Evolutionary conservation across 1,140 invertebrate species (phyloP).

Genomic region (Pantala flavescens): DNA sequence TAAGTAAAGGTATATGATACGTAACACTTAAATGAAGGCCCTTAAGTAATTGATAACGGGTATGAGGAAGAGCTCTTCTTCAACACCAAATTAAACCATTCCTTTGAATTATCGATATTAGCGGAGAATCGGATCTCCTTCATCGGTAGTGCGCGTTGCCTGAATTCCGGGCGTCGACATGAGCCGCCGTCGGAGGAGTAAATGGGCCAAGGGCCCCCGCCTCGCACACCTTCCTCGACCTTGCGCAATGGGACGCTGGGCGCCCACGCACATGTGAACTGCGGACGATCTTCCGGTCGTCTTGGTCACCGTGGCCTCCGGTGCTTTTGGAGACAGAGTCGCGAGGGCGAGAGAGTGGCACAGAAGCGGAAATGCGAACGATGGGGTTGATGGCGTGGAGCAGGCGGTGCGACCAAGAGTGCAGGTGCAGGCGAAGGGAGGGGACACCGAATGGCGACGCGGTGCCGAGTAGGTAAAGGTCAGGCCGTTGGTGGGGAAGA

Average conservation of each 20-base stretch:
- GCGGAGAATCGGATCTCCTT: too few relatives aligned
- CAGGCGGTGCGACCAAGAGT: too few relatives aligned
- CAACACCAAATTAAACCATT: too few relatives aligned
- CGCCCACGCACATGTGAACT: conserved; percentile 1
- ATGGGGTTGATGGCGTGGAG: too few relatives aligned
- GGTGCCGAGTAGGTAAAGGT: background rate
- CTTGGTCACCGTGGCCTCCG: background rate
- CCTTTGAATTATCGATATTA: too few relatives aligned
- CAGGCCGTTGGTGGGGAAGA: background rate
- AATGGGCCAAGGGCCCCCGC: background rate
- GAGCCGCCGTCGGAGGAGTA: background rate
- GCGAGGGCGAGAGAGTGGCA: background rate
- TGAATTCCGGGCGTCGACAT: background rate
- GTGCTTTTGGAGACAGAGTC: background rate
- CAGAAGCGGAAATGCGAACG: background rate
- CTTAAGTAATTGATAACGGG: too few relatives aligned
- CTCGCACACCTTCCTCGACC: background rate
- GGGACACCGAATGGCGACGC: background rate
- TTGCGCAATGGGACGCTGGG: background rate
- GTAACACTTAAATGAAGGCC: too few relatives aligned
- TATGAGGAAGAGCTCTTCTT: too few relatives aligned
- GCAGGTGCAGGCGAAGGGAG: background rate
- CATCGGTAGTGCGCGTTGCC: background rate
- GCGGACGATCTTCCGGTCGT: background rate
- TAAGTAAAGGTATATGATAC: too few relatives aligned